phyloP scores from a whole-genome alignment of 2,797 vertebrate species.

The Lagocephalus sceleratus region DNA sequence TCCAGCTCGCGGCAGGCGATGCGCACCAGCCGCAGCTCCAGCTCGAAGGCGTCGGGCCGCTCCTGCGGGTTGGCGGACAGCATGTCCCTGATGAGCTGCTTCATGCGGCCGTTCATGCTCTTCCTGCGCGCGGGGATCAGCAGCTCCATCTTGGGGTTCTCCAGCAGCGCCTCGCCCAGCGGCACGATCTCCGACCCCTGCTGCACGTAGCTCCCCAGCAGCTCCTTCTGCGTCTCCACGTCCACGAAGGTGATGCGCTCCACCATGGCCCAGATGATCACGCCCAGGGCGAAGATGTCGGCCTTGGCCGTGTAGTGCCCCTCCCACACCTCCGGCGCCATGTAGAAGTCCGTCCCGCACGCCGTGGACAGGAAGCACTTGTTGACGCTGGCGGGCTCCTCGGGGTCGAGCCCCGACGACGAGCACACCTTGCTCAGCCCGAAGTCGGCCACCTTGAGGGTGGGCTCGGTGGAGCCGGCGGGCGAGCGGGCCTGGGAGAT shows the following conservation, averaged over 20 bases:
- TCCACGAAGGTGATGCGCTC: constrained; percentile 95
- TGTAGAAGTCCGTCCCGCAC: constrained; percentile 95
- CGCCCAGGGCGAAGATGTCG: constrained; percentile 94
- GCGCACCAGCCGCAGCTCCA: constrained; percentile 91
- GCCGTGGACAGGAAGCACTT: constrained; percentile 95
- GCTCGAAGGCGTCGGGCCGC: constrained; percentile 89
- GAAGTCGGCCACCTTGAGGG: constrained; percentile 96
- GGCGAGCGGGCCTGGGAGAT: constrained; percentile 84
- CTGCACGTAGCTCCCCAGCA: constrained; percentile 90
- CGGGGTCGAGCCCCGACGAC: constrained; percentile 84
- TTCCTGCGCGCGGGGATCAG: constrained; percentile 92
- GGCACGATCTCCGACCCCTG: constrained; percentile 91
- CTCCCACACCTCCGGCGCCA: constrained; percentile 97
- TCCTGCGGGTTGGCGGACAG: constrained; percentile 95
- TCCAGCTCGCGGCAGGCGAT: constrained; percentile 94
- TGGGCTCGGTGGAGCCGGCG: constrained; percentile 83
- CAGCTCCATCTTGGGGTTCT: constrained; percentile 96
- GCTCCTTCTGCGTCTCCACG: constrained; percentile 91
- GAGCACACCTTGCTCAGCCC: constrained; percentile 96
- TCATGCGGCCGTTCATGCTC: constrained; percentile 93
- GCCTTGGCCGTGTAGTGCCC: constrained; percentile 97
- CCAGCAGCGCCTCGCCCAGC: constrained; percentile 90
- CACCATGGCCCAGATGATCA: constrained; percentile 98
- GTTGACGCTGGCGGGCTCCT: constrained; percentile 91
- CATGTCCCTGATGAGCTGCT: constrained; percentile 94